Evolutionary conservation across 2,888 invertebrate genomes (phyloP).

Genomic region (Polyommatus iphigenia): DNA sequence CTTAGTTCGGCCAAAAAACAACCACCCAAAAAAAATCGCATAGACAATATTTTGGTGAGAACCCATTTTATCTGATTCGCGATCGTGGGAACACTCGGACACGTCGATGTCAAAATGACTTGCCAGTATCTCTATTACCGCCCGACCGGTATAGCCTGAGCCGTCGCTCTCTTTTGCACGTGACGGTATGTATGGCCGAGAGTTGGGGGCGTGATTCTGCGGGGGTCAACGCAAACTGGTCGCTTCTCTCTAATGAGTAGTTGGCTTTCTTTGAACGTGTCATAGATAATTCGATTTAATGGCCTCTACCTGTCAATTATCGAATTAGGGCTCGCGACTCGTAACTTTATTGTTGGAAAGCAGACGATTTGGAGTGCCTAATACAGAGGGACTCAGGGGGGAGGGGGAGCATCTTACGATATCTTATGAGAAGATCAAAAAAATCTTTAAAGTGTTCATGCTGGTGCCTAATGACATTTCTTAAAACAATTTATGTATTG

Average conservation of each 20-base stretch:
- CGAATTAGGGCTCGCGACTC: conserved; percentile 61
- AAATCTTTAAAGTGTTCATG: too few relatives aligned
- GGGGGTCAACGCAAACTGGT: conserved; percentile 50
- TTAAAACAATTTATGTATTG: too few relatives aligned
- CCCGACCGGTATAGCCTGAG: conserved; percentile 46
- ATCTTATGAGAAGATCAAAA: too few relatives aligned
- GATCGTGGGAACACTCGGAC: conserved; percentile 70
- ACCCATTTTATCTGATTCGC: conserved; percentile 65
- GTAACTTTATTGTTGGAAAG: conserved; percentile 40
- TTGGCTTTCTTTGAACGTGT: conserved; percentile 75
- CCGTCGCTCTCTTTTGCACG: conserved; percentile 37
- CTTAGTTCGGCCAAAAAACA: not conserved
- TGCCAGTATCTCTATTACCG: conserved; percentile 61
- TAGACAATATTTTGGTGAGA: conserved; percentile 42
- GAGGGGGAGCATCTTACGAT: too few relatives aligned
- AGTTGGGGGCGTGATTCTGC: conserved; percentile 28
- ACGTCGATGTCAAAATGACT: conserved; percentile 62
- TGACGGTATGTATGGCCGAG: conserved; percentile 8
- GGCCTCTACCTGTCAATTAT: conserved; percentile 69
- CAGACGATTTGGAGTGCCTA: conserved; percentile 5
- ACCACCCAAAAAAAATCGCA: conserved; percentile 50
- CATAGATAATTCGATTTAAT: conserved; percentile 78
- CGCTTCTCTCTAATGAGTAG: conserved; percentile 67
- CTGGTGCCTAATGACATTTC: too few relatives aligned
- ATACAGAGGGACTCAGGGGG: not conserved